Evolutionary conservation across 2,797 vertebrate genomes (phyloP).

Genomic region (Megalops cyprinoides): DNA sequence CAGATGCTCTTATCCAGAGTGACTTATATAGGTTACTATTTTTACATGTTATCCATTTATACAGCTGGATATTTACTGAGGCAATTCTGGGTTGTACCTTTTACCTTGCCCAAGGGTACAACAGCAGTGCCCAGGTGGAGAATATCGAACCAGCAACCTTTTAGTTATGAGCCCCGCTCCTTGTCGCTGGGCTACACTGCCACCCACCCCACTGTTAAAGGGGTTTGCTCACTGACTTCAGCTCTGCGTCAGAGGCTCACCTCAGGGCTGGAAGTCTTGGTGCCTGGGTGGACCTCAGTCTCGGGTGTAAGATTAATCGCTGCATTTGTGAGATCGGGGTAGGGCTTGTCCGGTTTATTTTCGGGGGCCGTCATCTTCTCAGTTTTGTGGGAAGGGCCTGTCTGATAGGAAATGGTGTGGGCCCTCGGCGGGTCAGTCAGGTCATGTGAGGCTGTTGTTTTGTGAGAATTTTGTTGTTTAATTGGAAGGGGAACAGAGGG

Average conservation of each 20-base stretch:
- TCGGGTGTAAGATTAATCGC: background rate
- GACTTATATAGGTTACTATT: no score
- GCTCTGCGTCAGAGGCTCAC: background rate
- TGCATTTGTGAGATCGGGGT: background rate
- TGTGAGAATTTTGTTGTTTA: background rate
- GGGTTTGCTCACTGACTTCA: background rate
- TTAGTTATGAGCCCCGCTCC: no score
- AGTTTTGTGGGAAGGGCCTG: background rate
- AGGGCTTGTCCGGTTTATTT: background rate
- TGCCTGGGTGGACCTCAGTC: background rate
- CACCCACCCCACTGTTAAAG: no score
- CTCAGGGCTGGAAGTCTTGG: no score
- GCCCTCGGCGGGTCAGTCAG: background rate
- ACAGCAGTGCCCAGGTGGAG: no score
- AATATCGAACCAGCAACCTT: no score
- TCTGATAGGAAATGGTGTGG: background rate
- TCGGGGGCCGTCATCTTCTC: background rate
- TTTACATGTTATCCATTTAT: no score
- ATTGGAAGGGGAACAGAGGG: slow-evolving; percentile 17
- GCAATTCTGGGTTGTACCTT: no score
- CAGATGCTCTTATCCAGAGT: no score
- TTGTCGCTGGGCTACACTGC: no score
- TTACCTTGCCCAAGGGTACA: no score
- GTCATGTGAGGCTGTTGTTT: slow-evolving; percentile 1
- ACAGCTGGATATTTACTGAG: no score